Conservation (phyloP, 2,888 invertebrate species). For the Hemicrepidius hirtus region DNA sequence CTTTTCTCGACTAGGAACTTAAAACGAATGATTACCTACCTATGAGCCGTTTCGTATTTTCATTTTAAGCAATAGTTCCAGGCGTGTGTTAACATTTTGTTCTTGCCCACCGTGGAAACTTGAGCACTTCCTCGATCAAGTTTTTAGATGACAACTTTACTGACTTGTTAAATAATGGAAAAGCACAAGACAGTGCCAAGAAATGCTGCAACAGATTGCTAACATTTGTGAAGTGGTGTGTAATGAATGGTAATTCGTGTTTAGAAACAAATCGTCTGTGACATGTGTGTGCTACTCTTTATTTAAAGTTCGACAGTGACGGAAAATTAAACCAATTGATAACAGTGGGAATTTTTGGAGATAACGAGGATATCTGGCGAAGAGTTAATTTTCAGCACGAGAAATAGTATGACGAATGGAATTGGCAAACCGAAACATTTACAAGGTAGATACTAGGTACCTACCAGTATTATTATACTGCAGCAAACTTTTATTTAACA, state of each 20-base stretch:
- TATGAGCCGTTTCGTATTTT: not conserved
- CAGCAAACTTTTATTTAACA: too few relatives aligned
- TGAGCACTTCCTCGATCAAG: not conserved
- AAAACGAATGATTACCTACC: not conserved
- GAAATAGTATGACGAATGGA: conserved; percentile 67
- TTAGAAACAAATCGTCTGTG: conserved; percentile 34
- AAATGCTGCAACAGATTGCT: conserved; percentile 23
- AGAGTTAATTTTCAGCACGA: conserved; percentile 39
- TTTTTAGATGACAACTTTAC: not conserved
- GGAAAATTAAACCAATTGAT: conserved; percentile 28
- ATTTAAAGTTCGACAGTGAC: conserved; percentile 19
- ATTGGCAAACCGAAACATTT: conserved; percentile 59
- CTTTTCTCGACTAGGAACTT: not conserved
- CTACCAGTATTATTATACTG: not conserved
- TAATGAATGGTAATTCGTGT: conserved; percentile 36
- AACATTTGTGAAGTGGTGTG: conserved; percentile 31
- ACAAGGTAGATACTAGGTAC: conserved; percentile 28
- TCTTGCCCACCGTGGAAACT: conserved; percentile 14
- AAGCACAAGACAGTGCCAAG: not conserved
- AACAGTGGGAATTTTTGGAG: conserved; percentile 13
- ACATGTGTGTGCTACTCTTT: conserved; percentile 11
- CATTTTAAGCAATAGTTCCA: not conserved
- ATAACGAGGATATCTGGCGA: conserved; percentile 18
- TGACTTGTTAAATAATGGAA: not conserved
- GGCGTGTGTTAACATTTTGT: not conserved